Conservation (phyloP, 2,888 invertebrate genomes). For the Catocala sponsa region DNA sequence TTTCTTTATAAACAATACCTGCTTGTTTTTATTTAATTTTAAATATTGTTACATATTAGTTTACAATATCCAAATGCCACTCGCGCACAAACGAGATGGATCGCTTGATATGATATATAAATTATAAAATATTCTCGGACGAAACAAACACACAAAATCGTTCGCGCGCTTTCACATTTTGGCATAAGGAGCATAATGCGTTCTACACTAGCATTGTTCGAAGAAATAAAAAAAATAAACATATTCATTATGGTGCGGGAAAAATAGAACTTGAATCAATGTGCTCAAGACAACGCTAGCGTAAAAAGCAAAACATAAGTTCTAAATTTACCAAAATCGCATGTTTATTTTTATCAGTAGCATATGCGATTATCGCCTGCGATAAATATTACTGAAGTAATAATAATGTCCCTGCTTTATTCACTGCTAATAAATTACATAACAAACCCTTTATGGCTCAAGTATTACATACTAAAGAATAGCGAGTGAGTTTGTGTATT, state of each 20-base stretch:
- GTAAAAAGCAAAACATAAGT: constrained; percentile 21
- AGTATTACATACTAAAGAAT: constrained; percentile 37
- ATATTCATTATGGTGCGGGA: constrained; percentile 7
- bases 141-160: constrained; percentile 38
- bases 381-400: constrained; percentile 31
- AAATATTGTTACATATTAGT: constrained; percentile 20
- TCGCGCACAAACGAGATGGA: constrained; percentile 8
- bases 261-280: constrained; percentile 11
- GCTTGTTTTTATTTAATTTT: constrained; percentile 31
- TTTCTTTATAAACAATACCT: constrained; percentile 30
- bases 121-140: constrained; percentile 25
- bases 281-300: constrained; percentile 25
- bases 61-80: constrained; percentile 17
- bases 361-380: constrained; percentile 26
- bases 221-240: constrained; percentile 14
- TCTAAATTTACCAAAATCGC: constrained; percentile 12
- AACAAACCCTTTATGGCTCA: constrained; percentile 37
- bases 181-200: constrained; percentile 39
- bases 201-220: constrained; percentile 37
- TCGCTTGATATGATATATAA: constrained; percentile 16
- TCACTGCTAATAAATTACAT: constrained; percentile 34
- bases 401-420: constrained; percentile 42
- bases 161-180: constrained; percentile 38
- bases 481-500: constrained; percentile 25
- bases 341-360: constrained; percentile 12